Evolutionary conservation across 2,113 vertebrate species (phyloP).

Genomic region (Enhydra lutris): DNA sequence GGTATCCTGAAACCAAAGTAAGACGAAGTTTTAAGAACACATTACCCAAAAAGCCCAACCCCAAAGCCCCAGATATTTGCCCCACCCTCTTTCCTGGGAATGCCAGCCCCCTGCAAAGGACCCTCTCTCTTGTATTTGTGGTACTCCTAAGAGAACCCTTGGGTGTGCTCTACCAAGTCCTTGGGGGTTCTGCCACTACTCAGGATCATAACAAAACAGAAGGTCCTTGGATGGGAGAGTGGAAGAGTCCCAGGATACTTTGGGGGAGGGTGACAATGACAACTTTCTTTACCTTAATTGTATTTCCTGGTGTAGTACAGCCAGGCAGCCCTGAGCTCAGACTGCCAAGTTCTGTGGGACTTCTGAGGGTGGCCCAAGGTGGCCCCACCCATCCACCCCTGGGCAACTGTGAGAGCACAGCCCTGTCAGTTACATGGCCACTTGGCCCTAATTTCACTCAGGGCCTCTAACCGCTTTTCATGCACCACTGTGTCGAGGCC

Average conservation of each 20-base stretch:
- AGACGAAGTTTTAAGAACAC: background rate
- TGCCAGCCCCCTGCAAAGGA: background rate
- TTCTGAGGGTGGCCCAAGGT: background rate
- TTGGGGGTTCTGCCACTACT: background rate
- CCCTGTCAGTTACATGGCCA: background rate
- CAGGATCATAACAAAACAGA: background rate
- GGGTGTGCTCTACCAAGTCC: background rate
- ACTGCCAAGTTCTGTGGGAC: background rate
- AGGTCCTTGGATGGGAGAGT: background rate
- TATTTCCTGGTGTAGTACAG: background rate
- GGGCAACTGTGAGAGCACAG: background rate
- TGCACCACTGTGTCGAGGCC: background rate
- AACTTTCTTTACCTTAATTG: background rate
- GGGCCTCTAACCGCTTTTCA: background rate
- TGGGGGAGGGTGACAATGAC: background rate
- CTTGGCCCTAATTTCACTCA: background rate
- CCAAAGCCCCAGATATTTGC: background rate
- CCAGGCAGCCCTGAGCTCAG: background rate
- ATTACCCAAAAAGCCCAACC: background rate
- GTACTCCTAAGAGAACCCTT: background rate
- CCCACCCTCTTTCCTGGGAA: background rate
- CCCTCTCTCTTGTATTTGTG: background rate
- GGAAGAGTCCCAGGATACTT: background rate
- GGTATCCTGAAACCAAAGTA: background rate
- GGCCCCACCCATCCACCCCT: background rate